Evolutionary conservation across 2,888 invertebrate species (phyloP), one percentile per base, ranked within the genome.

Genomic region (Apodemia zela): DNA sequence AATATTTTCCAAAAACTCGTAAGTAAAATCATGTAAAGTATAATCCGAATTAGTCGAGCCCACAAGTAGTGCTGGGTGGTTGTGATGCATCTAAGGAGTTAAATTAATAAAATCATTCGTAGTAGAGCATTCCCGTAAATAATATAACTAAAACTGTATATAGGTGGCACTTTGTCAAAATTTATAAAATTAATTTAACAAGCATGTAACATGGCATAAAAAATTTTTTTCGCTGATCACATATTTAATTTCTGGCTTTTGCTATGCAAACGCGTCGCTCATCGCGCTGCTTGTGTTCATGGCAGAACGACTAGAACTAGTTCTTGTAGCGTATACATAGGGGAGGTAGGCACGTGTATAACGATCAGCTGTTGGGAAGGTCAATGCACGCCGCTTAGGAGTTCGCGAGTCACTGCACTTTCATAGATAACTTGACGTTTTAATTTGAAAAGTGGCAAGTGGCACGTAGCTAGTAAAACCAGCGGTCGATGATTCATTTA

Each of bases 381-480:
- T 74, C 73, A 73, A 71, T 72, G 74, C 64, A 67, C 74, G 63
- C 64, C 68, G 45, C 45, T 45, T 45, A 60, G 63, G 63, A 67
- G 65, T 75, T 73, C 74, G 67, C 59, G 72, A 73, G 80, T 80
- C 78, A 79, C 73, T 77, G 79, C 75, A 76, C 79, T 74, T 71
- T 29, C 54, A 25, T 25, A 54, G 54, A 54, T 54, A 54, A 54
- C 54, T 54, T 54, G 54, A 54, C 54, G 54, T 54, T 54, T 54
- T 54, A 29, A 54, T 54, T 54, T 29, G 25, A 54, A 51, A 25
- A 54, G 25, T 54, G 15, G 25, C 68, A 64, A 35, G 63, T 62
- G 61, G 65, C 66, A 59, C 47, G 29, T 60, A 62, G 62, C 15
- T 1, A 45, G n/a, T 45, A 45, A 45, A n/a, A 45, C 15, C 5